Evolutionary conservation across 2,113 vertebrate species (phyloP), one percentile per base, ranked within the genome.

Genomic region (Sapayoa aenigma): DNA sequence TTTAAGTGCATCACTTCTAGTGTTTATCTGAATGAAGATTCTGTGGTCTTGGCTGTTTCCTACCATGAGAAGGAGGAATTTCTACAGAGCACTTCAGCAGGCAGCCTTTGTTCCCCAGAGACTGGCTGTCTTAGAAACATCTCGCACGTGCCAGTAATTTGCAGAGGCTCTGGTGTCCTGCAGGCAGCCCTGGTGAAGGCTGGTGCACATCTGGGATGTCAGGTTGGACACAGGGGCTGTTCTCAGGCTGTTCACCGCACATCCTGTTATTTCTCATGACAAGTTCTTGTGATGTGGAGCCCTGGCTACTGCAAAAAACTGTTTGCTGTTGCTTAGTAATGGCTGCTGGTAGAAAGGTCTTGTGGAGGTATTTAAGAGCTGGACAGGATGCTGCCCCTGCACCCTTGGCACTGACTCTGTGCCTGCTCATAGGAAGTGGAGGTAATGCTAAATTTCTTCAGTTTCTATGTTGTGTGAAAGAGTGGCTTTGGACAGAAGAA

Each of bases 171-270:
- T 46, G 47, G 8, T 67, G 67, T 31, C 31, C 58, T 35, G 4
- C 0, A 0, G 53, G 20, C 55, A 69, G 30, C 49, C 31, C 42
- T 5, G 3, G n/a, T 7, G 27, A 65, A 39, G 63, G 15, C 25
- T 39, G 25, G 20, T 77, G 33, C 42, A 6, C 0, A 1, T 12
- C 35, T 9, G 1, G 9, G 14, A n/a, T 14, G n/a, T 10, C 9
- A 5, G 27, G 8, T 5, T 1, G 1, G 25, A 18, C 1, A 1
- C 18, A 17, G 33, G 39, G 7, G 5, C 19, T 53, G 14, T 33
- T 56, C 24, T 52, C 39, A 14, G n/a, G 27, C 24, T 22, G 37
- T 66, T 47, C 46, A 47, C 47, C 74, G 37, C 8, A 6, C 2
- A 1, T 42, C 37, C 22, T 14, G 15, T 15, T 19, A 30, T 46